Evolutionary conservation across 2,113 vertebrate species (phyloP).

Genomic region (Lamprologus ornatipinnis): DNA sequence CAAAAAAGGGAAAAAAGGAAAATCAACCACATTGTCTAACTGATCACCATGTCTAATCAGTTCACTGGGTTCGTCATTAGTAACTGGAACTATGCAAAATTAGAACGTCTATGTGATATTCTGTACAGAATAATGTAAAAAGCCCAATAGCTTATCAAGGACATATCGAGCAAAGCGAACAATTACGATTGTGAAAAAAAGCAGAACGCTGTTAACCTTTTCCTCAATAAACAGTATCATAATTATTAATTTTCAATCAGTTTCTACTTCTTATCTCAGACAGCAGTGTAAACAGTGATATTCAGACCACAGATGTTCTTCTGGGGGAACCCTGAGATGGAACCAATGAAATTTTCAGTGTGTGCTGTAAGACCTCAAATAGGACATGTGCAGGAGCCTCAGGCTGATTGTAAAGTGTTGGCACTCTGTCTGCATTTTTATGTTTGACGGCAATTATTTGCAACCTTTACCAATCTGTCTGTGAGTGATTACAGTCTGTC

Average conservation of each 20-base stretch:
- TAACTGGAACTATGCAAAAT: neutral
- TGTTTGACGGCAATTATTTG: neutral
- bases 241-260: neutral
- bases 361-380: neutral
- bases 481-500: neutral
- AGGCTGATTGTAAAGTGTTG: neutral
- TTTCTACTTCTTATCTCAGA: neutral
- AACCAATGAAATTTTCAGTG: neutral
- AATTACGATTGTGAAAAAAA: neutral
- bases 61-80: neutral
- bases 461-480: neutral
- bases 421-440: neutral
- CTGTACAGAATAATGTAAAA: neutral
- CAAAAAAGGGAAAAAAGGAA: neutral
- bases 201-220: neutral
- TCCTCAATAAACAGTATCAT: neutral
- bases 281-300: neutral
- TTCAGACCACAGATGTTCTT: neutral
- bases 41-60: conserved; percentile 20
- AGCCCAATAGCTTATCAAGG: neutral
- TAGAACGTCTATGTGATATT: neutral
- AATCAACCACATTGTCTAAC: neutral
- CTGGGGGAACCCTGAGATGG: neutral
- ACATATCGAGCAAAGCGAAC: neutral
- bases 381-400: neutral